Conservation (phyloP, 2,888 invertebrate species). For the Hecatera dysodea region DNA sequence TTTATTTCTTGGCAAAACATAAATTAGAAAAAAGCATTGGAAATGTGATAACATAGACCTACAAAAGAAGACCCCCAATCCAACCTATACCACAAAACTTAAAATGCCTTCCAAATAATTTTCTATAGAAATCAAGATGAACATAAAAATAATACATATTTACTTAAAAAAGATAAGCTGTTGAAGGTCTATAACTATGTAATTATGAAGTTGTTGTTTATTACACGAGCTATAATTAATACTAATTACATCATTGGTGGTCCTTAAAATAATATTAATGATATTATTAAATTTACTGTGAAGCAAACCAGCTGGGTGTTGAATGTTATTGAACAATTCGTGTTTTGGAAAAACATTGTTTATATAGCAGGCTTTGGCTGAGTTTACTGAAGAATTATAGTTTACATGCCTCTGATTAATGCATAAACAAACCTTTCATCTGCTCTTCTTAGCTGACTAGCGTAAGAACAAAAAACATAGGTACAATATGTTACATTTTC, state of each 20-base stretch:
- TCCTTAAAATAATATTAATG: background rate
- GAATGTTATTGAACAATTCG: background rate
- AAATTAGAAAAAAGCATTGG: no score
- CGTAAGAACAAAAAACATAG: background rate
- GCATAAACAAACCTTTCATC: slow-evolving; percentile 37
- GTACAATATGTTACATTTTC: slow-evolving; percentile 3
- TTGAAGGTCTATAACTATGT: no score
- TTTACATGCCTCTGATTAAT: slow-evolving; percentile 19
- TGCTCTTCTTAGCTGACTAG: background rate
- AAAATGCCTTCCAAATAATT: no score
- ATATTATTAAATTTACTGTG: background rate
- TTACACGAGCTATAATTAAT: background rate
- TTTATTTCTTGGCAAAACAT: no score
- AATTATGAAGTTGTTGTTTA: background rate
- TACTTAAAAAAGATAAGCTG: background rate
- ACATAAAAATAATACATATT: no score
- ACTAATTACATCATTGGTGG: background rate
- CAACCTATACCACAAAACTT: no score
- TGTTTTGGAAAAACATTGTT: slow-evolving; percentile 12
- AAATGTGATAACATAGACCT: no score
- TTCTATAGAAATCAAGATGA: no score
- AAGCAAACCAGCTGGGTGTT: slow-evolving; percentile 12
- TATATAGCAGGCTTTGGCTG: background rate
- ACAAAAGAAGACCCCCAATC: no score
- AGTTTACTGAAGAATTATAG: background rate